phyloP scores from a whole-genome alignment of 2,888 invertebrate genomes.

The Thysanoteuthis rhombus region DNA sequence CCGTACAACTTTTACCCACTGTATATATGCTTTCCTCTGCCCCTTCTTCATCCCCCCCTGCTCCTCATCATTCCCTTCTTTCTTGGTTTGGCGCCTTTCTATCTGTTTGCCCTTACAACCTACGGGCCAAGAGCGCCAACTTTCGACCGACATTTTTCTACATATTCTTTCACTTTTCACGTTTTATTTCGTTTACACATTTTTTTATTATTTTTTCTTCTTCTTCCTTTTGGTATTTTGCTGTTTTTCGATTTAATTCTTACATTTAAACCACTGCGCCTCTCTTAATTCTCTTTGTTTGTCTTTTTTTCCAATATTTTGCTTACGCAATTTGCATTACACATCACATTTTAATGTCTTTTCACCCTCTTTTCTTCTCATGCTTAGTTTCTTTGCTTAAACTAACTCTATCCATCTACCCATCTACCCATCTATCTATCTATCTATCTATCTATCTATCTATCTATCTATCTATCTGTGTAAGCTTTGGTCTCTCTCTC shows the following conservation, averaged over 20 bases:
- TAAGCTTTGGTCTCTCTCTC: no score
- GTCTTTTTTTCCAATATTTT: no score
- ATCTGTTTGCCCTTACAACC: background rate
- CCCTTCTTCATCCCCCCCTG: background rate
- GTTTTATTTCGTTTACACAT: background rate
- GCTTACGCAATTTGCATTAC: background rate
- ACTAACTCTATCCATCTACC: no score
- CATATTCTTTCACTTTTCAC: background rate
- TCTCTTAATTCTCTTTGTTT: no score
- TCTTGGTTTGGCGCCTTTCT: background rate
- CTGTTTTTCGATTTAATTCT: background rate
- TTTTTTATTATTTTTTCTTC: no score
- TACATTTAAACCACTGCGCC: no score
- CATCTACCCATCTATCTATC: no score
- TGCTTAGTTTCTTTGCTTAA: no score
- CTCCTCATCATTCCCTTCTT: background rate
- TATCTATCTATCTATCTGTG: no score
- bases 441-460: no score
- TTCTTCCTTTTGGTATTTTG: background rate
- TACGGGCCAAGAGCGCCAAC: background rate
- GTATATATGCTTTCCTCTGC: background rate
- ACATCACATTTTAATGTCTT: background rate
- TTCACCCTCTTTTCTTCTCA: no score
- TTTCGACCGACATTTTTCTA: background rate
- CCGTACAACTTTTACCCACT: background rate